These are phyloP conservation scores for Carcinoscorpius rotundicauda DNA, from an alignment of 1,140 invertebrate species.

Conservation along the genomic window DNA sequence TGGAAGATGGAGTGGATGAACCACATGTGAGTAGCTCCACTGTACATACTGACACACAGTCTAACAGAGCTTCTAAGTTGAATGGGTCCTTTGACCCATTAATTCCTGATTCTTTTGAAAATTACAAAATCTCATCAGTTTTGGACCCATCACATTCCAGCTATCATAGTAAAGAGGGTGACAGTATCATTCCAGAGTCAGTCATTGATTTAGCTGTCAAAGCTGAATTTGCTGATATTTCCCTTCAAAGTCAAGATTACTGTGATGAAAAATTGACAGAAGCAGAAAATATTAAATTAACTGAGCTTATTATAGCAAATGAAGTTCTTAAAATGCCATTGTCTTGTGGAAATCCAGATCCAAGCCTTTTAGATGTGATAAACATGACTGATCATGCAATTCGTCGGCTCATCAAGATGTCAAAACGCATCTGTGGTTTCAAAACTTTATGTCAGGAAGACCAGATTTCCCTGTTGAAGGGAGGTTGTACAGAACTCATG, in stretches of 20 bases:
- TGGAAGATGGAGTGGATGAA: too few species aligned
- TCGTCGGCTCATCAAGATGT: constrained; percentile 76
- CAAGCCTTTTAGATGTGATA: constrained; percentile 59
- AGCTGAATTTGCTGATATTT: constrained; percentile 58
- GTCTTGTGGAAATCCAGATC: constrained; percentile 10
- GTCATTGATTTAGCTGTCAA: constrained; percentile 57
- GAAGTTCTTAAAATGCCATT: constrained; percentile 65
- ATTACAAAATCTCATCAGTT: too few species aligned
- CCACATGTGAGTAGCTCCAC: too few species aligned
- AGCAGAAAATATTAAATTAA: constrained; percentile 62
- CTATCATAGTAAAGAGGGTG: too few species aligned
- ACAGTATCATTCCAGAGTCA: background rate
- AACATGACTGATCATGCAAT: constrained; percentile 85
- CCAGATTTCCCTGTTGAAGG: constrained; percentile 77
- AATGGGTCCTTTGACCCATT: too few species aligned
- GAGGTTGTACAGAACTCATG: constrained; percentile 83
- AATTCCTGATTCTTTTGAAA: too few species aligned
- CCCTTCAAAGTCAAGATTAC: constrained; percentile 13
- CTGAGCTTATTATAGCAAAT: constrained; percentile 69
- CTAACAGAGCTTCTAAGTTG: too few species aligned
- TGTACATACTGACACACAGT: too few species aligned
- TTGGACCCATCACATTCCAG: too few species aligned
- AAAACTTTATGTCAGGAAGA: constrained; percentile 83
- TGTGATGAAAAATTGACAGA: constrained; percentile 60
- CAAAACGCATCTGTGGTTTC: constrained; percentile 75